These are phyloP conservation scores for Lemur catta DNA, from an alignment of 2,797 vertebrate genomes.

Conservation along the genomic window DNA sequence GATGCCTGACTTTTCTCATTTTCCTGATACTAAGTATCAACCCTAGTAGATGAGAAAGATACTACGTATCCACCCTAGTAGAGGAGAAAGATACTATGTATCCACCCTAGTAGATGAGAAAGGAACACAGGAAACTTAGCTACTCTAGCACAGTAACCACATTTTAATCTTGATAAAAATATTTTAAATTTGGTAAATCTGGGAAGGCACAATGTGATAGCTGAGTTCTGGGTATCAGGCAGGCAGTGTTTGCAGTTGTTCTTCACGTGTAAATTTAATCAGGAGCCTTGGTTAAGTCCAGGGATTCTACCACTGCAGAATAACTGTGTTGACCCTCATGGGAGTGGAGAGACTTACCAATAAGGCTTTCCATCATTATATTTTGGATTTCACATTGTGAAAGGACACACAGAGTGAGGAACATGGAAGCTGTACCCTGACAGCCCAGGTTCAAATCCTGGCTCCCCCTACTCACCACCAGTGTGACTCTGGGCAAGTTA, in stretches of 20 bases:
- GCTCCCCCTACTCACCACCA: not conserved
- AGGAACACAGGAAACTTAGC: not conserved
- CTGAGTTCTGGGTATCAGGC: not conserved
- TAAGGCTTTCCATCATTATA: not conserved
- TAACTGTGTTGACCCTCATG: not conserved
- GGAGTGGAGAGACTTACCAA: not conserved
- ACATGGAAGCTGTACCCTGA: not conserved
- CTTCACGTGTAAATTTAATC: not conserved
- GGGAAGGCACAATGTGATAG: accelerated
- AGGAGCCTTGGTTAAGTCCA: not conserved
- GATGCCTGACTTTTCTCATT: not conserved
- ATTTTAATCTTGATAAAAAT: not conserved
- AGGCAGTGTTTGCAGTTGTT: not conserved
- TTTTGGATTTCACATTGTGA: not conserved
- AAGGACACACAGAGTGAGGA: not conserved
- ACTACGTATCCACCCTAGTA: not conserved
- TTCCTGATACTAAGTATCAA: not conserved
- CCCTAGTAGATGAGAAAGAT: not conserved
- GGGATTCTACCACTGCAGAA: too few relatives aligned
- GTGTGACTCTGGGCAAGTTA: constrained; percentile 54
- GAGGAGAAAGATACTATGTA: not conserved
- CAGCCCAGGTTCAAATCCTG: not conserved
- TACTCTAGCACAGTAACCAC: not conserved
- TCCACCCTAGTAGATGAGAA: not conserved
- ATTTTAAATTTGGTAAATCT: not conserved